A percentile compares a stretch with the other conserved stretches of the same genome.
Evolutionary conservation across 2,113 vertebrate species (phyloP).

Genomic region (Emydocephalus ijimae): DNA sequence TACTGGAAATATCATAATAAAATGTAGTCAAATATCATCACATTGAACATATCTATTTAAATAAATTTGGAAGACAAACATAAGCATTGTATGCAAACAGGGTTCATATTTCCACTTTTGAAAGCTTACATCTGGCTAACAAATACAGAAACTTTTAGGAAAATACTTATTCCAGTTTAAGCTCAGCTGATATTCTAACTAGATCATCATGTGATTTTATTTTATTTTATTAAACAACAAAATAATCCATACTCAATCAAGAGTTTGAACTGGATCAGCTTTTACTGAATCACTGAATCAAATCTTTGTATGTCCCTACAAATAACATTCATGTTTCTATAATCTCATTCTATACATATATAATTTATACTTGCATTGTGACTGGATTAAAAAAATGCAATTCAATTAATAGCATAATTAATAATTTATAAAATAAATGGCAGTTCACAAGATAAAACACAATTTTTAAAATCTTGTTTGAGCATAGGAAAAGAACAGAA

Average conservation of each 20-base stretch:
- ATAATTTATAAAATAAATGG: neutral
- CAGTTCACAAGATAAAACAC: neutral
- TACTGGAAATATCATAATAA: neutral
- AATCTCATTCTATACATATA: neutral
- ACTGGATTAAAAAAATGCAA: neutral
- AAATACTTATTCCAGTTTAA: neutral
- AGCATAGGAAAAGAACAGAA: neutral
- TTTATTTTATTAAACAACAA: neutral
- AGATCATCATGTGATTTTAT: neutral
- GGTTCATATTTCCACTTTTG: neutral
- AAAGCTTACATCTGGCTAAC: neutral
- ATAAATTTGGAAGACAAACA: neutral
- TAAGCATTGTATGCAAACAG: neutral
- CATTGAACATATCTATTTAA: neutral
- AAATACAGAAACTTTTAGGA: neutral
- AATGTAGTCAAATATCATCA: neutral
- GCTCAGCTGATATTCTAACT: neutral
- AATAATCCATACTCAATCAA: no score
- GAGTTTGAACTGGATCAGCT: neutral
- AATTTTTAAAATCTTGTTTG: neutral
- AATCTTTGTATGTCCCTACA: neutral
- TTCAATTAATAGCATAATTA: neutral
- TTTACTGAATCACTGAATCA: neutral
- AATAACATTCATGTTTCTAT: neutral
- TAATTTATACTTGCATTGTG: neutral